Evolutionary conservation across 2,113 vertebrate genomes (phyloP).

Genomic region (Prinia subflava): DNA sequence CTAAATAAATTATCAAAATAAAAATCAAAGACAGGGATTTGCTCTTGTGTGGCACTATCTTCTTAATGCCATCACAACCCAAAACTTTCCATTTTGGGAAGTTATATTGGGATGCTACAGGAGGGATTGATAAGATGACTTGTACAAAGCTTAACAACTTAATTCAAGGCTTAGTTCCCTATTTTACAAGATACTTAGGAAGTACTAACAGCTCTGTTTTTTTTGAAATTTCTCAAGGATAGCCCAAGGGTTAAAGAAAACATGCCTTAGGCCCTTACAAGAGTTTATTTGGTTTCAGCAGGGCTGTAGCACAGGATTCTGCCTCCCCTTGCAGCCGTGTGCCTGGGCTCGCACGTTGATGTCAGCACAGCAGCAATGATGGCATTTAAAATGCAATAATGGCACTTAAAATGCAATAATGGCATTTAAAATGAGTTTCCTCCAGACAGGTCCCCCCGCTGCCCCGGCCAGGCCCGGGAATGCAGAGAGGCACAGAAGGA

Average conservation of each 20-base stretch:
- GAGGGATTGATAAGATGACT: background rate
- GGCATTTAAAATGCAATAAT: background rate
- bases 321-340: background rate
- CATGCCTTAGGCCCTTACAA: background rate
- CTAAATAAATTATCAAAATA: background rate
- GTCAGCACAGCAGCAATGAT: background rate
- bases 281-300: background rate
- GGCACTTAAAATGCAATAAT: background rate
- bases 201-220: background rate
- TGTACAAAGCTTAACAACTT: conserved; percentile 15
- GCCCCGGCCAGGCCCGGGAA: background rate
- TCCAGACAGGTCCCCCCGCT: accelerated
- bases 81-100: background rate
- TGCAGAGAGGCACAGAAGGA: background rate
- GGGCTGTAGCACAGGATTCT: background rate
- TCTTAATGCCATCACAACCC: background rate
- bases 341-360: background rate
- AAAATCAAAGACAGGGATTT: background rate
- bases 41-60: background rate
- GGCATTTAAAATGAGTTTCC: background rate
- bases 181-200: conserved; percentile 8
- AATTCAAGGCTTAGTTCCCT: conserved; percentile 13
- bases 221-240: conserved; percentile 20
- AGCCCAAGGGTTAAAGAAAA: conserved; percentile 17
- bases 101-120: background rate